Percentiles rank a stretch among this genome's conserved stretches.
Evolutionary conservation across 2,797 vertebrate species (phyloP).

Genomic region (Syngnathus rostellatus): DNA sequence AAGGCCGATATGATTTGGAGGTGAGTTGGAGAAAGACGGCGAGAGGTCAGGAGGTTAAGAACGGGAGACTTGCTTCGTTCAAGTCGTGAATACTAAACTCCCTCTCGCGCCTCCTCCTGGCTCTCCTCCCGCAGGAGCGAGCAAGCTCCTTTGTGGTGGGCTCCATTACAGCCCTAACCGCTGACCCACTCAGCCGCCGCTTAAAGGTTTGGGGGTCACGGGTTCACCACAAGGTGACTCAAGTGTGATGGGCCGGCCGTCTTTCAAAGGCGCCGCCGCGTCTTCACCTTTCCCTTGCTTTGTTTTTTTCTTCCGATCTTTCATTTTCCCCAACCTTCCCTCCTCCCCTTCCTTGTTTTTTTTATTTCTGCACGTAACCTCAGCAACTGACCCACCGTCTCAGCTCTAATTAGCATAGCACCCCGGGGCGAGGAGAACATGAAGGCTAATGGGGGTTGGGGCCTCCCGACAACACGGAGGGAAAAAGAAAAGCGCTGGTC

Average conservation of each 20-base stretch:
- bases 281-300: slow-evolving; percentile 52
- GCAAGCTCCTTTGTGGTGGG: slow-evolving; percentile 56
- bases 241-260: slow-evolving; percentile 57
- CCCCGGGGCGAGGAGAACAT: slow-evolving; percentile 62
- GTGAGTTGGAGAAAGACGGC: slow-evolving; percentile 24
- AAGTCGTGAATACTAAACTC: slow-evolving; percentile 46
- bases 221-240: slow-evolving; percentile 72
- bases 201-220: slow-evolving; percentile 66
- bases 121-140: slow-evolving; percentile 47
- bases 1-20: slow-evolving; percentile 16
- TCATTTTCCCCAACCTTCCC: slow-evolving; percentile 10
- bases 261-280: slow-evolving; percentile 60
- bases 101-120: slow-evolving; percentile 36
- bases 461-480: slow-evolving; percentile 45
- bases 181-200: slow-evolving; percentile 66
- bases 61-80: slow-evolving; percentile 21
- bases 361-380: slow-evolving; percentile 21
- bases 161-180: slow-evolving; percentile 63
- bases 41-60: slow-evolving; percentile 46
- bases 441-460: slow-evolving; percentile 54
- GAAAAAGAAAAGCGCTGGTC: slow-evolving; percentile 39
- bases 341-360: slow-evolving; percentile 26
- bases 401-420: slow-evolving; percentile 68
- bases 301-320: slow-evolving; percentile 18
- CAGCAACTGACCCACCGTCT: slow-evolving; percentile 49